Evolutionary conservation across 1,140 invertebrate genomes (phyloP).

Genomic region (Eumaeus atala): DNA sequence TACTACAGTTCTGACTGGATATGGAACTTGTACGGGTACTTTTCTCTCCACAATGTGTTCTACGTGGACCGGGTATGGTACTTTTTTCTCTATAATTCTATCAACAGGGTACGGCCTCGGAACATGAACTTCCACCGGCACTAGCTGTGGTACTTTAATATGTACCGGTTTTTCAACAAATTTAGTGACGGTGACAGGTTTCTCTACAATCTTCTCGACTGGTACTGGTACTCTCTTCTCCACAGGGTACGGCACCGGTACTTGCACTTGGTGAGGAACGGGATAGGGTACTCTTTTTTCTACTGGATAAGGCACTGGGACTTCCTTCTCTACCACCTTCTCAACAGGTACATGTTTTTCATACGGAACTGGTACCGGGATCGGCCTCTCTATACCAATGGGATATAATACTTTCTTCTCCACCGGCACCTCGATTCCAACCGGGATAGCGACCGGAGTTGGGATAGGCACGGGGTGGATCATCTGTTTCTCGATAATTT

Average conservation of each 20-base stretch:
- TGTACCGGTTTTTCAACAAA: constrained; percentile 66
- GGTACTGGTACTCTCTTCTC: constrained; percentile 50
- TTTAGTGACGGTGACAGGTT: constrained; percentile 74
- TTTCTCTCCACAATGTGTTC: constrained; percentile 74
- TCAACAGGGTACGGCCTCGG: constrained; percentile 68
- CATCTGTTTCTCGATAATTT: constrained; percentile 67
- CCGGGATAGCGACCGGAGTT: constrained; percentile 49
- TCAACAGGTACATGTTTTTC: constrained; percentile 60
- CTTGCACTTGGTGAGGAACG: constrained; percentile 55
- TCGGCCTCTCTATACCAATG: constrained; percentile 60
- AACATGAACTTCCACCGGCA: constrained; percentile 64
- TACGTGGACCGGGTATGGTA: constrained; percentile 72
- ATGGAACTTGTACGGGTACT: constrained; percentile 68
- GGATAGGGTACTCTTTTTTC: constrained; percentile 56
- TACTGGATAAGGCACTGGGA: constrained; percentile 56
- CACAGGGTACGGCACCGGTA: constrained; percentile 63
- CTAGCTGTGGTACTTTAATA: constrained; percentile 70
- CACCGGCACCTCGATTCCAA: constrained; percentile 48
- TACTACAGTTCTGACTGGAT: constrained; percentile 66
- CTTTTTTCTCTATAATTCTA: constrained; percentile 73
- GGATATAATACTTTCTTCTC: constrained; percentile 60
- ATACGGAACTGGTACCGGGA: constrained; percentile 68
- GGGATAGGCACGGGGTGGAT: constrained; percentile 51
- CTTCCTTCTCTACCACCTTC: constrained; percentile 50
- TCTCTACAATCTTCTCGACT: constrained; percentile 76